Evolutionary conservation across 1,140 invertebrate genomes (phyloP).

Genomic region (Leptonema lineaticorne): DNA sequence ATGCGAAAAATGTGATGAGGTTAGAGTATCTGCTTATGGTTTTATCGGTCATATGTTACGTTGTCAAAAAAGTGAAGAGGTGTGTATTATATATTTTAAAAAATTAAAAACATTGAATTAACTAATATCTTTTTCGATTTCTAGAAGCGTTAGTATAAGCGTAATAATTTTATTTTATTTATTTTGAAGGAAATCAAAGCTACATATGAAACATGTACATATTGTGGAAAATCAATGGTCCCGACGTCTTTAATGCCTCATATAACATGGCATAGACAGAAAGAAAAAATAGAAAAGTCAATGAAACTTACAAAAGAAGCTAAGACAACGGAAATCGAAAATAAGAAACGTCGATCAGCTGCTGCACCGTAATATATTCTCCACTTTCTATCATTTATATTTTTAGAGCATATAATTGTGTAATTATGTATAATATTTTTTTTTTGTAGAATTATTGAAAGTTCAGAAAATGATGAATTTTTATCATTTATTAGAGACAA

Average conservation of each 20-base stretch:
- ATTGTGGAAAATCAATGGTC: conserved; percentile 59
- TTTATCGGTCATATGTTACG: conserved; percentile 64
- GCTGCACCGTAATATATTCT: too few relatives aligned
- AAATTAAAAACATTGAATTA: conserved; percentile 19
- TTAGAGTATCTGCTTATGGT: conserved; percentile 60
- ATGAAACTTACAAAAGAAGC: too few relatives aligned
- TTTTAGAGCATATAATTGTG: too few relatives aligned
- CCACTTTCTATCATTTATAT: too few relatives aligned
- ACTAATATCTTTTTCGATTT: too few relatives aligned
- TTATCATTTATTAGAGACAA: background rate
- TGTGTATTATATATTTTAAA: conserved; percentile 41
- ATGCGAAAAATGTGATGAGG: conserved; percentile 59
- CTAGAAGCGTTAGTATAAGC: too few relatives aligned
- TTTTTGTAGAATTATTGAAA: too few relatives aligned
- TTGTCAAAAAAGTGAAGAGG: conserved; percentile 61
- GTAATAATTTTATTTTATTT: too few relatives aligned
- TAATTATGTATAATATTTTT: too few relatives aligned
- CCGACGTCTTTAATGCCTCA: conserved; percentile 61
- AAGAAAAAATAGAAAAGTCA: too few relatives aligned
- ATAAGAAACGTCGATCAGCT: too few relatives aligned
- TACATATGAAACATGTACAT: conserved; percentile 55
- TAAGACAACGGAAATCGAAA: too few relatives aligned
- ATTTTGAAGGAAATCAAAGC: conserved; percentile 59
- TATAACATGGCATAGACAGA: conserved; percentile 44
- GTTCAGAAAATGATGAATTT: background rate